phyloP scores from a whole-genome alignment of 2,797 vertebrate species.

The Caiman crocodilus region DNA sequence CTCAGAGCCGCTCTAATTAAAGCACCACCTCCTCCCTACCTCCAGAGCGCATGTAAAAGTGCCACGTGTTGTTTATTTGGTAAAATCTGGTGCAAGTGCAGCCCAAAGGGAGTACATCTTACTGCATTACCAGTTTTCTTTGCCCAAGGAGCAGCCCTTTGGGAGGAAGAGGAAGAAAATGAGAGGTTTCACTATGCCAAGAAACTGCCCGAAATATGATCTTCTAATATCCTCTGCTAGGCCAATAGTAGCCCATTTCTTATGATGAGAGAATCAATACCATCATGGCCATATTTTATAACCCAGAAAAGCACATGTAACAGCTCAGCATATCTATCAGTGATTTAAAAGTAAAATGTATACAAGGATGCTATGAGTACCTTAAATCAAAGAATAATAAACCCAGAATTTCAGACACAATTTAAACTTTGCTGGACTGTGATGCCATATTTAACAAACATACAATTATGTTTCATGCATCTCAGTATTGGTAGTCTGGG shows the following conservation, averaged over 20 bases:
- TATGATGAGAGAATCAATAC: neutral
- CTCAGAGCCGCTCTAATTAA: no score
- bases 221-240: neutral
- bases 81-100: neutral
- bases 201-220: neutral
- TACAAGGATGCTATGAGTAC: neutral
- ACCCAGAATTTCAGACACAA: neutral
- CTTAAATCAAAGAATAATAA: neutral
- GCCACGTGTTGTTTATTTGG: neutral
- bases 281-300: neutral
- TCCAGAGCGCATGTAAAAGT: no score
- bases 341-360: neutral
- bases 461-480: conserved; percentile 18
- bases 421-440: neutral
- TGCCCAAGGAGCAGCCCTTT: neutral
- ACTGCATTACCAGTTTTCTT: neutral
- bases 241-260: neutral
- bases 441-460: neutral
- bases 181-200: neutral
- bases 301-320: neutral
- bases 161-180: neutral
- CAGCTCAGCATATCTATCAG: neutral
- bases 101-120: neutral
- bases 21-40: no score
- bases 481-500: neutral